Percentiles rank a stretch among this genome's conserved stretches.
Conservation (phyloP, 2,888 invertebrate species). For the Aromia moschata region DNA sequence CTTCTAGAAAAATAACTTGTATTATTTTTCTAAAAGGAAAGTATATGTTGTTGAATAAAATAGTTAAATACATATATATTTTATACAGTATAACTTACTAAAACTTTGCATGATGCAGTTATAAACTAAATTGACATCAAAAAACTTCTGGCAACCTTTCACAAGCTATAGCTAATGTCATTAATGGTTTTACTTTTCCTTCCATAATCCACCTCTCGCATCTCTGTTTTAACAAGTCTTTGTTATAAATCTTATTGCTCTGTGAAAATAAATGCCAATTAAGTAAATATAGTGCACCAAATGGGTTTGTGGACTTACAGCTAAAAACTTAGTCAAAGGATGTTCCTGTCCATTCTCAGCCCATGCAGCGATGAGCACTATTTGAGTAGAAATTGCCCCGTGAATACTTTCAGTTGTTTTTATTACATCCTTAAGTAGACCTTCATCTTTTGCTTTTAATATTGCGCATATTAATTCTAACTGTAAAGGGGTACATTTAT, state of each 20-base stretch:
- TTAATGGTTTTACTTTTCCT: constrained; percentile 51
- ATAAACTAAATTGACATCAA: constrained; percentile 63
- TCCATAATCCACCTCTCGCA: constrained; percentile 55
- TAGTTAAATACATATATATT: not conserved
- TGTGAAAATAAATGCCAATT: constrained; percentile 21
- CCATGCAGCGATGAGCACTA: constrained; percentile 65
- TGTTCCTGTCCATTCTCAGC: constrained; percentile 67
- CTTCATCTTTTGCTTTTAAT: constrained; percentile 58
- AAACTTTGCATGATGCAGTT: constrained; percentile 65
- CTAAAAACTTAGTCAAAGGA: constrained; percentile 64
- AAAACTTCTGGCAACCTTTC: constrained; percentile 43
- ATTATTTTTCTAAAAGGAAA: constrained; percentile 3
- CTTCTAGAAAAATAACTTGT: not conserved
- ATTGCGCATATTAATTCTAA: constrained; percentile 68
- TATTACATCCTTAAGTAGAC: constrained; percentile 58
- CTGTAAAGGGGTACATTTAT: constrained; percentile 72
- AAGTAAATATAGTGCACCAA: too few species aligned
- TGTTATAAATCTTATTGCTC: constrained; percentile 58
- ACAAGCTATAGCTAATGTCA: constrained; percentile 48
- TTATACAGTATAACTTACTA: too few species aligned
- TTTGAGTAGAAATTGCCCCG: constrained; percentile 61
- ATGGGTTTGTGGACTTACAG: constrained; percentile 54
- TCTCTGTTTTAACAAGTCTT: constrained; percentile 49
- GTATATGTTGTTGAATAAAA: constrained; percentile 8
- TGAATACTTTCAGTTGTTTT: constrained; percentile 59